phyloP scores from a whole-genome alignment of 2,797 vertebrate species.

The Peromyscus aztecus region DNA sequence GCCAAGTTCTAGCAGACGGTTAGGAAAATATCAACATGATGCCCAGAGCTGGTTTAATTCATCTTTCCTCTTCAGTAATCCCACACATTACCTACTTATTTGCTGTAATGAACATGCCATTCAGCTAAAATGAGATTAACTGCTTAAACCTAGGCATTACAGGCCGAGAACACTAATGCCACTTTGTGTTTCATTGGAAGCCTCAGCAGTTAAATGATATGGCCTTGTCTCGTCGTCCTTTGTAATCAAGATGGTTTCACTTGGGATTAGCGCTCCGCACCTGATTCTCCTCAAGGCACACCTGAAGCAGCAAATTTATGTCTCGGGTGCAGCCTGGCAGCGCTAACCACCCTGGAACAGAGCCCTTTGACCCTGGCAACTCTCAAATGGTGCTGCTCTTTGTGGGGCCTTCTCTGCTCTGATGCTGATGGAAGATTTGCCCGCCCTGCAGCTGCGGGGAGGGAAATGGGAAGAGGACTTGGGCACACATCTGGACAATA shows the following conservation, averaged over 20 bases:
- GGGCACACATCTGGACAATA: background rate
- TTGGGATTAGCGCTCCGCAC: constrained; percentile 66
- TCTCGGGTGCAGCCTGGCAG: constrained; percentile 44
- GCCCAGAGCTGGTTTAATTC: constrained; percentile 88
- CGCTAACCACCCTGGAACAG: constrained; percentile 37
- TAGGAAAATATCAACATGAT: constrained; percentile 83
- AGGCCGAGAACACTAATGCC: constrained; percentile 77
- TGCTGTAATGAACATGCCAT: constrained; percentile 86
- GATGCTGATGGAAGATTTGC: constrained; percentile 77
- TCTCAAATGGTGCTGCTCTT: constrained; percentile 61
- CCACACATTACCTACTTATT: constrained; percentile 82
- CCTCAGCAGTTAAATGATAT: constrained; percentile 72
- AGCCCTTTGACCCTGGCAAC: constrained; percentile 74
- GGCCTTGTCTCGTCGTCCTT: constrained; percentile 76
- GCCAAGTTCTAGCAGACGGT: constrained; percentile 85
- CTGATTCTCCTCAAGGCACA: constrained; percentile 61
- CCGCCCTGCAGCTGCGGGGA: constrained; percentile 45
- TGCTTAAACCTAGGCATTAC: constrained; percentile 79
- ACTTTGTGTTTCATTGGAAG: constrained; percentile 81
- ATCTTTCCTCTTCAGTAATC: constrained; percentile 85
- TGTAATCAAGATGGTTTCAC: constrained; percentile 70
- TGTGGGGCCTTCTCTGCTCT: constrained; percentile 72
- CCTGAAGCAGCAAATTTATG: constrained; percentile 58
- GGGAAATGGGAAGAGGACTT: constrained; percentile 11
- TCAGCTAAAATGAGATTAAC: constrained; percentile 87